Conservation (phyloP, 2,113 vertebrate genomes). For the Ictalurus punctatus region DNA sequence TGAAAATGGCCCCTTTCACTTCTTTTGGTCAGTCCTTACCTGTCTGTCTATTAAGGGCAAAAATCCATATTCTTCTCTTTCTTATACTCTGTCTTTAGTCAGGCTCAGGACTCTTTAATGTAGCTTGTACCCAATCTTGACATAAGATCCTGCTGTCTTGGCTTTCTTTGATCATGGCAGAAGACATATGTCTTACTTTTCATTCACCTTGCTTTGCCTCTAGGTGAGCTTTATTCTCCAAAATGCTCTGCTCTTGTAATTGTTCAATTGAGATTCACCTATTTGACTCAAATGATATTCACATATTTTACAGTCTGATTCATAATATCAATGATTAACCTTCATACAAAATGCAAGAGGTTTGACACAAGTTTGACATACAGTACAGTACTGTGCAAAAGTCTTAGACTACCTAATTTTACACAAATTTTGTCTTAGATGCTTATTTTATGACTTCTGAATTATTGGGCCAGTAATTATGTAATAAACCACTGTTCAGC, state of each 20-base stretch:
- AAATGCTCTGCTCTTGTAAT: not conserved
- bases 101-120: not conserved
- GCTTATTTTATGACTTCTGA: not conserved
- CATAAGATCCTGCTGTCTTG: not conserved
- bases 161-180: conserved; percentile 31
- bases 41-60: not conserved
- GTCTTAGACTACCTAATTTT: not conserved
- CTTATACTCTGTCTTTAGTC: not conserved
- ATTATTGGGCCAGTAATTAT: not conserved
- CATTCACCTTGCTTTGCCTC: not conserved
- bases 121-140: not conserved
- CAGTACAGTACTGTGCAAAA: not conserved
- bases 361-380: not conserved
- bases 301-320: not conserved
- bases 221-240: not conserved
- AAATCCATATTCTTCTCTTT: conserved; percentile 1
- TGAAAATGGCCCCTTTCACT: not conserved
- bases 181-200: not conserved
- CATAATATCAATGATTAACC: not conserved
- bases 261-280: not conserved
- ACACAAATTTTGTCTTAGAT: not conserved
- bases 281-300: not conserved
- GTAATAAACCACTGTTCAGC: not conserved
- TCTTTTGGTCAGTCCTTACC: not conserved
- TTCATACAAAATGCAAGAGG: not conserved